Conservation (phyloP, 2,888 invertebrate species). For the Cephus pulcher region DNA sequence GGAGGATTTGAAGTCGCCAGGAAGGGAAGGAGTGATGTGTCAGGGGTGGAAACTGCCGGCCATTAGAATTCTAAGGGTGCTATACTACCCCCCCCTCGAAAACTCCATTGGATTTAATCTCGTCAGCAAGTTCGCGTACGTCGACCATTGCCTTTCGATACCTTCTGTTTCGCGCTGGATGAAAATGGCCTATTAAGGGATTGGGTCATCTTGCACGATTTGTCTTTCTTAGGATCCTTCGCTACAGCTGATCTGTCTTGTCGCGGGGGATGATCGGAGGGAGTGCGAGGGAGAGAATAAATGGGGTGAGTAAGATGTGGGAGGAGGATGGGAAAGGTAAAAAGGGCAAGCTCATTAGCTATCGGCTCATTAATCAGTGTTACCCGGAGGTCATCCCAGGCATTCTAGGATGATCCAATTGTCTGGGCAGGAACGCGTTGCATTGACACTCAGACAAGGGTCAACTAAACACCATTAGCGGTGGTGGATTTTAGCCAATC, state of each 20-base stretch:
- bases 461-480: slow-evolving; percentile 50
- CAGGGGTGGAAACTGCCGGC: not conserved
- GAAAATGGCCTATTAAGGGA: slow-evolving; percentile 23
- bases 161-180: slow-evolving; percentile 6
- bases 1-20: not conserved
- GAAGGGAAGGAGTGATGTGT: not conserved
- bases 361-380: slow-evolving; percentile 25
- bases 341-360: slow-evolving; percentile 19
- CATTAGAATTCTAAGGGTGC: not conserved
- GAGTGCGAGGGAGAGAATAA: not conserved
- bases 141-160: slow-evolving; percentile 8
- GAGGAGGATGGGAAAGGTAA: slow-evolving; percentile 4
- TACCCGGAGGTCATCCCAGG: slow-evolving; percentile 6
- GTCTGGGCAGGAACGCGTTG: slow-evolving; percentile 26
- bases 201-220: slow-evolving; percentile 19
- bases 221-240: slow-evolving; percentile 10
- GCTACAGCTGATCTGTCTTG: not conserved
- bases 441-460: slow-evolving; percentile 46
- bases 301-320: not conserved
- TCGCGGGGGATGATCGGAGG: not conserved
- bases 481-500: slow-evolving; percentile 40
- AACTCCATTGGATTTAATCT: not conserved
- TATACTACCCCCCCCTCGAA: not conserved
- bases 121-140: not conserved
- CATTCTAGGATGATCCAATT: slow-evolving; percentile 22